Evolutionary conservation across 2,113 vertebrate species (phyloP).

Genomic region (Ascaphus truei): DNA sequence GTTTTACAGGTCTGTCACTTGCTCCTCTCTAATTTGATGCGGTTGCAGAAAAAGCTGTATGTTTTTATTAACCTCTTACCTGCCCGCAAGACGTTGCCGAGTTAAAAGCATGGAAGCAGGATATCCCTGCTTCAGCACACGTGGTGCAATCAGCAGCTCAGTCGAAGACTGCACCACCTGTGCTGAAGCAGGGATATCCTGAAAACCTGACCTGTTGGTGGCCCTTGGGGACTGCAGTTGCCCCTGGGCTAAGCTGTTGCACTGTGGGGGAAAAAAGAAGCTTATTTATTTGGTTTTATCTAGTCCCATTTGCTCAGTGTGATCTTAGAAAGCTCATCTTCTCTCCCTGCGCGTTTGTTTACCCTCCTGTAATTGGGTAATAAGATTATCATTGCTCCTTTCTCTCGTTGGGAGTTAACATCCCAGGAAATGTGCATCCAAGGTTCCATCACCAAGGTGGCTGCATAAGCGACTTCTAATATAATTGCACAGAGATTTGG

Average conservation of each 20-base stretch:
- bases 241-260: too few relatives aligned
- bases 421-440: too few relatives aligned
- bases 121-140: too few relatives aligned
- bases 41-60: background rate
- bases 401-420: background rate
- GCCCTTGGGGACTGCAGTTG: too few relatives aligned
- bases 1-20: slow-evolving; percentile 26
- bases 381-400: background rate
- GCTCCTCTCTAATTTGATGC: slow-evolving; percentile 16
- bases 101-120: background rate
- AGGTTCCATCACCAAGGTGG: too few relatives aligned
- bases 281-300: background rate
- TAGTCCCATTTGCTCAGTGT: background rate
- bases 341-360: background rate
- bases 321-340: background rate
- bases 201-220: too few relatives aligned
- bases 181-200: too few relatives aligned
- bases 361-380: background rate
- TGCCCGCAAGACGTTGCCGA: background rate
- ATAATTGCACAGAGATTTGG: too few relatives aligned
- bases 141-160: too few relatives aligned
- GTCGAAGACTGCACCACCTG: too few relatives aligned
- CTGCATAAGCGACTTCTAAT: too few relatives aligned
- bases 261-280: background rate
- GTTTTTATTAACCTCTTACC: background rate